Base-by-base conservation (phyloP, 2,113 vertebrate genomes). In the Perca flavescens region DNA sequence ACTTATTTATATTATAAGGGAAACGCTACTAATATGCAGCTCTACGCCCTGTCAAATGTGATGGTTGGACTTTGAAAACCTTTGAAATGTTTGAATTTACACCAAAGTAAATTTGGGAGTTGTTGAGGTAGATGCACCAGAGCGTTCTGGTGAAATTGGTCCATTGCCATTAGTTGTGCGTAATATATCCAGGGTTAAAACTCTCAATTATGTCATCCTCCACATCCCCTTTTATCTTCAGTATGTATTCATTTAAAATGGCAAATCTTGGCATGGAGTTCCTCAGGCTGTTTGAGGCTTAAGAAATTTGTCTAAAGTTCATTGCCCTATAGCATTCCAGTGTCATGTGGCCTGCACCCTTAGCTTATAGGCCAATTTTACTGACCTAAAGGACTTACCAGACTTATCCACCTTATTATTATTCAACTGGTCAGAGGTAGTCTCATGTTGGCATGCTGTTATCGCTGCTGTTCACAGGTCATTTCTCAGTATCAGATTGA, bases 281-380 rank as follows among this genome's bases (percentile, higher is more conserved):
- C 43, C 63, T 80, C 17, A 19, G 56, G 66, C 14, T 74, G 11
- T 62, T 22, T 54, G 68, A 73, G 71, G 74, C 71, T 77, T 80
- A 64, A 68, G 65, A 72, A 77, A 70, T 82, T 62, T 61, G 66
- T 36, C 68, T 60, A 36, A 80, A 60, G 56, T 74, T 75, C 57
- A 56, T 65, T 57, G 68, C 43, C 31, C 63, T 68, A 7, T 72
- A 62, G 67, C 87, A 86, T 91, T 92, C 88, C 88, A 69, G 16
- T 77, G 74, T 92, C 87, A 90, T 88, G 85, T 85, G 89, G 75
- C 69, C 25, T 17, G 50, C 78, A 79, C 53, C 71, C 49, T 66
- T 62, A 71, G 64, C 58, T 77, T 57, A 34, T 31, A 74, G 57
- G 50, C 12, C 62, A 13, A 36, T 78, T 61, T 50, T 6, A 63